phyloP scores from a whole-genome alignment of 2,113 vertebrate species.

The Lanius ludovicianus region DNA sequence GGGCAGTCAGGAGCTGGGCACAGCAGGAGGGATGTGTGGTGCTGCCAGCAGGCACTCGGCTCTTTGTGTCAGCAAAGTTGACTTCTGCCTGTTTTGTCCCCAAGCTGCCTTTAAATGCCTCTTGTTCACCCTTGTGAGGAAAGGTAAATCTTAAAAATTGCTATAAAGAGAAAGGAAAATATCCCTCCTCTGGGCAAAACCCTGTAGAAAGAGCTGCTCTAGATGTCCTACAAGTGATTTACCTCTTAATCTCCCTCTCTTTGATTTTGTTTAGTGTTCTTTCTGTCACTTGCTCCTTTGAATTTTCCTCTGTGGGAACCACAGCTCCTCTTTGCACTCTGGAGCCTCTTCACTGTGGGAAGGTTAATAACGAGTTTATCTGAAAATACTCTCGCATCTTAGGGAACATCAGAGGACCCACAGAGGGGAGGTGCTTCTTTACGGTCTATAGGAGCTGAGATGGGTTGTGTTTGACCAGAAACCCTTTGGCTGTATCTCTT shows the following conservation, averaged over 20 bases:
- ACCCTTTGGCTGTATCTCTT: background rate
- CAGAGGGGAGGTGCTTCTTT: background rate
- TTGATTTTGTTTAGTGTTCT: background rate
- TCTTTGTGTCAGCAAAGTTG: background rate
- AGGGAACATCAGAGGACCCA: fast-evolving
- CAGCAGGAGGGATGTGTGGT: background rate
- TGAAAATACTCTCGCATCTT: background rate
- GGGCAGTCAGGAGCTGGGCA: background rate
- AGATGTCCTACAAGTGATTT: background rate
- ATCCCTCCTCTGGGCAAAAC: background rate
- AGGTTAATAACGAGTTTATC: background rate
- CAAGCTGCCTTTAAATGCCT: background rate
- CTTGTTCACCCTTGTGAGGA: background rate
- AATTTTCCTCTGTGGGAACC: background rate
- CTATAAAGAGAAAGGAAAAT: background rate
- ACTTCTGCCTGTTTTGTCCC: background rate
- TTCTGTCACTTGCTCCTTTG: background rate
- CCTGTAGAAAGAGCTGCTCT: background rate
- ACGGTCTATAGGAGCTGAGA: background rate
- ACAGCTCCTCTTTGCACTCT: background rate
- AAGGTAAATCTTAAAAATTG: background rate
- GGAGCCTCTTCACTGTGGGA: background rate
- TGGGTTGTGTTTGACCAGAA: background rate
- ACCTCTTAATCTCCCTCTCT: background rate
- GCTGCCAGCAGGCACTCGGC: background rate